Evolutionary conservation across 2,113 vertebrate genomes (phyloP).

Genomic region (Recurvirostra avosetta): DNA sequence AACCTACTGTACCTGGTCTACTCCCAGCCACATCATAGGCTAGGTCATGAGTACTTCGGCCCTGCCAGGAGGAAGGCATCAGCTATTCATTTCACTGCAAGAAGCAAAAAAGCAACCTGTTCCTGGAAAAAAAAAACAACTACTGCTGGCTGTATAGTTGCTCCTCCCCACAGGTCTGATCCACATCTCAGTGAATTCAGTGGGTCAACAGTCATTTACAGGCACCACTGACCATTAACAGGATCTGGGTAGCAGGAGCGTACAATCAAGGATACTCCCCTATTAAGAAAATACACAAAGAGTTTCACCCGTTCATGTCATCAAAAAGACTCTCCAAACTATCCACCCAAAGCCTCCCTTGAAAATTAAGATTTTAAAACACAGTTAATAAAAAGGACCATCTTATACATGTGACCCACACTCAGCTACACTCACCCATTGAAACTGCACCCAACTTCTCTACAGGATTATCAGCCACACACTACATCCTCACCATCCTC

Average conservation of each 20-base stretch:
- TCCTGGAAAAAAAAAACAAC: not conserved
- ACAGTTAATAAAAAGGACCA: not conserved
- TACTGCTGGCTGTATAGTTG: not conserved
- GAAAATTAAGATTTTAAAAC: not conserved
- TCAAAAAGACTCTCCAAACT: not conserved
- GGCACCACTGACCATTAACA: not conserved
- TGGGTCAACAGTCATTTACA: not conserved
- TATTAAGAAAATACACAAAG: not conserved
- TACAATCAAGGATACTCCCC: not conserved
- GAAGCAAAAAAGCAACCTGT: not conserved
- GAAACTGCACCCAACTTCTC: not conserved
- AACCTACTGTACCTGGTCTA: not conserved
- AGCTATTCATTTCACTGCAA: not conserved
- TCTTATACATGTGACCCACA: rapidly evolving
- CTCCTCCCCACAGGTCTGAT: not conserved
- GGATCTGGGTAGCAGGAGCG: not conserved
- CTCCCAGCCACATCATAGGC: not conserved
- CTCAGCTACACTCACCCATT: not conserved
- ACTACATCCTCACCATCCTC: not conserved
- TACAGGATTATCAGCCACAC: not conserved
- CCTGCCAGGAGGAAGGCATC: not conserved
- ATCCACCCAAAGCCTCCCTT: not conserved
- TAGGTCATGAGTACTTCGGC: not conserved
- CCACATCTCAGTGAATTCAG: not conserved
- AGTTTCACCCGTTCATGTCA: not conserved